Base-by-base conservation (phyloP, 2,888 invertebrate genomes). In the Anagyrus pseudococci region DNA sequence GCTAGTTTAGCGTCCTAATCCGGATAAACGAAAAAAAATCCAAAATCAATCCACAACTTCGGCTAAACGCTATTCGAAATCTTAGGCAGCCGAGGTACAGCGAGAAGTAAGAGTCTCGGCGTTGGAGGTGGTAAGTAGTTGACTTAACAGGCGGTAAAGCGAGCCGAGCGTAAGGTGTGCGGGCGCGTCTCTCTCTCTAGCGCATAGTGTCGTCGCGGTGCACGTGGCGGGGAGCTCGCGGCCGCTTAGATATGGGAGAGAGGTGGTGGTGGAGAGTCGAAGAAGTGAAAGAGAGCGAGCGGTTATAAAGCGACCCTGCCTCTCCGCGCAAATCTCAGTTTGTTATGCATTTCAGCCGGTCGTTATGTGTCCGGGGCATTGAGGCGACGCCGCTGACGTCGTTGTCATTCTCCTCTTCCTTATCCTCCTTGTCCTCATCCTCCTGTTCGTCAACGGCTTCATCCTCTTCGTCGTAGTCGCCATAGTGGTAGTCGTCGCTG, bases 271-370 rank as follows among this genome's bases (percentile, higher is more conserved):
- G 22, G 19, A 13, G 26, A 6, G 25, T 8, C 22, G 44, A 17
- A 17, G n/a, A 25, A 49, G 47, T 33, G 43, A 20, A 23, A 55
- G 43, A 44, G 15, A 26, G 43, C 23, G 22, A 29, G 63, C 66
- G 66, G 69, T 73, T 77, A 77, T 77, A 77, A 77, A 71, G 70
- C 54, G 71, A 71, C 72, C 69, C 70, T 64, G 68, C 68, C 68
- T 66, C 64, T 58, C 62, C 50, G 65, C 63, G 58, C 66, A 70
- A 69, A n/a, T n/a, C 74, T 73, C 75, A 77, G 77, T 73, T 70
- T 69, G 71, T 75, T 74, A 74, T 73, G 74, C 69, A 71, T 73
- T 72, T 70, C 70, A 67, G 68, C 71, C 60, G 68, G 67, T 66
- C 66, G 71, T 66, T 67, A 69, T 54, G 66, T 59, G 67, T 67